Evolutionary conservation across 2,113 vertebrate species (phyloP), one percentile per base, ranked within the genome.

Genomic region (Pavo muticus): DNA sequence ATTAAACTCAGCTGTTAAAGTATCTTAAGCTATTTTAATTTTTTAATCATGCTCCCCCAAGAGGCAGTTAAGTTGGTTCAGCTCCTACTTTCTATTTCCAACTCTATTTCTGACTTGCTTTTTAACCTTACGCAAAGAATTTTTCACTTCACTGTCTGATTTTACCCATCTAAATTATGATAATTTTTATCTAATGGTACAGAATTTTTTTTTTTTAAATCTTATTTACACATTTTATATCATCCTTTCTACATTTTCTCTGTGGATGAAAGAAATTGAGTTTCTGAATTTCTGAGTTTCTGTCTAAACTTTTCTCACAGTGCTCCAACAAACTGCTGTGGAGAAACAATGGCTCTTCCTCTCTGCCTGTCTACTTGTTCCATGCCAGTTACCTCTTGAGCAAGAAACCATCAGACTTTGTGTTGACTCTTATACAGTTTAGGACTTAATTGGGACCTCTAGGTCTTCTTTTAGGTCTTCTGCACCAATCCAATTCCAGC

Each of bases 71-170:
- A 56, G 23, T 45, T 24, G 17, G 10, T 73, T 92, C 37, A 91
- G 35, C 37, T 94, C 48, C 45, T 73, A 40, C 68, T 78, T 91
- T 92, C 81, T 90, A 45, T 83, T 87, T 85, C 59, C 64, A 91
- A 12, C 12, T 80, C 37, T 60, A 19, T 37, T 76, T 89, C 52
- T 90, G 63, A 65, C 27, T 67, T 70, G 25, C 14, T 65, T 5
- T 5, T 91, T 76, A 91, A 83, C 73, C n/a, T 93, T 75, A 84
- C 40, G 16, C 23, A 85, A 89, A 85, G n/a, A 63, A 45, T 63
- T 85, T 91, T 93, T 82, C 18, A 1, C 27, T 14, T 81, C 69
- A 60, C 1, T 90, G 56, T 19, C 35, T 78, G 42, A 77, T 77
- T 81, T 86, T 80, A 59, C 25, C 4, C 9, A 14, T 52, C 21